Percentiles rank a stretch among this genome's conserved stretches.
Conservation (phyloP, 2,797 vertebrate genomes). For the Emydoidea blandingii region DNA sequence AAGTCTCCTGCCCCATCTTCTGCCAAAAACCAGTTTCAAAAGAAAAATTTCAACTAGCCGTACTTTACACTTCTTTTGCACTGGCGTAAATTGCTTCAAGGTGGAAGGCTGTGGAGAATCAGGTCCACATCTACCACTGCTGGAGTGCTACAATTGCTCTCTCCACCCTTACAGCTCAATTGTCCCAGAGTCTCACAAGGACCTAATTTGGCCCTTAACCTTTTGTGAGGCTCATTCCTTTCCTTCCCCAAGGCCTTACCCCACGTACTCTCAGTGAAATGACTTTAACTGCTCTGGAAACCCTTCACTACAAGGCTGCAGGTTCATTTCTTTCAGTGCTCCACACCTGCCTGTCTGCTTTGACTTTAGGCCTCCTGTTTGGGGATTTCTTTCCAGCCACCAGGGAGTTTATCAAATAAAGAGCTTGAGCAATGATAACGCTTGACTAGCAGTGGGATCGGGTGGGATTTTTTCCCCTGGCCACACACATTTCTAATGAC, state of each 20-base stretch:
- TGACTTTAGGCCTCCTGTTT: conserved; percentile 8
- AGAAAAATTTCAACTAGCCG: not conserved
- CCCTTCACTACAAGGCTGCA: not conserved
- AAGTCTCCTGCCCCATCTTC: not conserved
- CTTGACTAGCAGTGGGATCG: conserved; percentile 46
- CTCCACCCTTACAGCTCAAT: not conserved
- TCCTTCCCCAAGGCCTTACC: not conserved
- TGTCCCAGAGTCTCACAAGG: not conserved
- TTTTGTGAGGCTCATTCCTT: not conserved
- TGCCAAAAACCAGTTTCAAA: not conserved
- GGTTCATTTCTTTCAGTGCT: not conserved
- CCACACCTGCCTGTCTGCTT: not conserved
- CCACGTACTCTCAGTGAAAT: not conserved
- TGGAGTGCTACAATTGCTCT: not conserved
- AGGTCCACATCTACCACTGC: not conserved
- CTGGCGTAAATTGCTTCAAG: not conserved
- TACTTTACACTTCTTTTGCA: not conserved
- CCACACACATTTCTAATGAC: conserved; percentile 53
- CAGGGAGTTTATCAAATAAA: conserved; percentile 11
- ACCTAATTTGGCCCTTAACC: not conserved
- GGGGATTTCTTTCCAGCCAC: not conserved
- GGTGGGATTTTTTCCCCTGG: conserved; percentile 61
- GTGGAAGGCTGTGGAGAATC: not conserved
- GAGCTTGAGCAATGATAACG: conserved; percentile 51
- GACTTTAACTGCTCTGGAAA: not conserved